Evolutionary conservation across 2,113 vertebrate genomes (phyloP).

Genomic region (Corydoras maculifer): DNA sequence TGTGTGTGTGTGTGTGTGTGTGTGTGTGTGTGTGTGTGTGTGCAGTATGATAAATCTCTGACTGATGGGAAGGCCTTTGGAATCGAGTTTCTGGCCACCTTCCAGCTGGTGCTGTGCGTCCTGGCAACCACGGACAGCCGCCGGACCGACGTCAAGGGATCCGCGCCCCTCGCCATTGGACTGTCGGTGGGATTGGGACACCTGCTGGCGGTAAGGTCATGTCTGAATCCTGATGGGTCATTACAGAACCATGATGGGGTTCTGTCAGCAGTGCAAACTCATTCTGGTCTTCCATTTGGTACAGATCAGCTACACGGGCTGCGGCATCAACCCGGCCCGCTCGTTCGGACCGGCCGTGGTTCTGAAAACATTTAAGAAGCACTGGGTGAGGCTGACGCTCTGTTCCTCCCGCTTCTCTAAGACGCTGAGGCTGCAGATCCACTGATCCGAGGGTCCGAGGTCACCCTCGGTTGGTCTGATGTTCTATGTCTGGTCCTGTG

Average conservation of each 20-base stretch:
- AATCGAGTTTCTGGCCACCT: slow-evolving; percentile 74
- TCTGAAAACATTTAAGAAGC: slow-evolving; percentile 65
- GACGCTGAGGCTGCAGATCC: no score
- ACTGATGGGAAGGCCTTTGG: slow-evolving; percentile 65
- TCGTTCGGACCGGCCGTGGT: slow-evolving; percentile 76
- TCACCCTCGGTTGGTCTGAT: no score
- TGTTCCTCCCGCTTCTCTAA: not conserved
- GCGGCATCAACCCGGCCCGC: slow-evolving; percentile 79
- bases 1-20: no score
- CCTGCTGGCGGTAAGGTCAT: slow-evolving; percentile 65
- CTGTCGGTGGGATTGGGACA: slow-evolving; percentile 77
- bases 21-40: no score
- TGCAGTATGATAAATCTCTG: no score
- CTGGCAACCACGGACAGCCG: slow-evolving; percentile 73
- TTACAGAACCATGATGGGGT: no score
- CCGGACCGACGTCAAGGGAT: slow-evolving; percentile 64
- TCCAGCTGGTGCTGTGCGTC: slow-evolving; percentile 79
- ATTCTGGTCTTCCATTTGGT: not conserved
- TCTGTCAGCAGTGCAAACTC: no score
- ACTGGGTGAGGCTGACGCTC: slow-evolving; percentile 68
- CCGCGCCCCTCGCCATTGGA: slow-evolving; percentile 70
- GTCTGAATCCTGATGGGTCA: slow-evolving; percentile 56
- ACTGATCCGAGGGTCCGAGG: no score
- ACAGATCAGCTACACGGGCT: slow-evolving; percentile 81
- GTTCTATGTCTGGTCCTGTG: not conserved